Evolutionary conservation across 2,888 invertebrate genomes (phyloP), one percentile per base, ranked within the genome.

Genomic region (Microctonus hyperodae): DNA sequence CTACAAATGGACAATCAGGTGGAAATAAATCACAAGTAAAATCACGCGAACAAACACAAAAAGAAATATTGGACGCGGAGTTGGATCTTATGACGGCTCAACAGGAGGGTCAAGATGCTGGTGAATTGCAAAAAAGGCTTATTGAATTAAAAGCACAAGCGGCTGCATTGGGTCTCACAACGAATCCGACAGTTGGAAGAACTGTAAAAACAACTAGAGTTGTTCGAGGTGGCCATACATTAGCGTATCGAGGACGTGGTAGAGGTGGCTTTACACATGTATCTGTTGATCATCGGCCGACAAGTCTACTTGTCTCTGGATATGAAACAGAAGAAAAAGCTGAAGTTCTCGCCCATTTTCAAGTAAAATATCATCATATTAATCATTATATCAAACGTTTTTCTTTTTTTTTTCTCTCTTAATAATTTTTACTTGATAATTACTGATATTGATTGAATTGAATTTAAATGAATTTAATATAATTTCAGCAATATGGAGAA

Each of bases 11-110:
- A 4, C 81, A 83, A 72, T 85, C 86, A 68, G 79, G 85, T 70
- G 80, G 86, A 77, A 85, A 85, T 61, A 87, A 87, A 50, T 78
- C 81, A 20, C 82, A 85, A 64, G 86, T 87, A 28, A 92, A 91
- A 78, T 90, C 91, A 1, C 89, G 91, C 72, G 93, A 93, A 78
- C 93, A 94, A 77, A 90, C 93, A 0, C 93, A 95, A 81, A 94
- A 93, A 78, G 96, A 96, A 79, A 90, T 97, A 60, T 86, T 97
- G 10, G 97, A 97, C 79, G 93, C 95, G 0, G 97, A 97, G 80
- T 83, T 97, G 78, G 97, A 97, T 81, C 86, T 97, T 72, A 94
- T 96, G 77, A 93, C 92, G 1, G 94, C 94, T 74, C 94, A 96
- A 78, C 94, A 91, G 83, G 92, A 92, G 79, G 96, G 96, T 0